Base-by-base conservation (phyloP, 2,888 invertebrate species). In the Luperina testacea region DNA sequence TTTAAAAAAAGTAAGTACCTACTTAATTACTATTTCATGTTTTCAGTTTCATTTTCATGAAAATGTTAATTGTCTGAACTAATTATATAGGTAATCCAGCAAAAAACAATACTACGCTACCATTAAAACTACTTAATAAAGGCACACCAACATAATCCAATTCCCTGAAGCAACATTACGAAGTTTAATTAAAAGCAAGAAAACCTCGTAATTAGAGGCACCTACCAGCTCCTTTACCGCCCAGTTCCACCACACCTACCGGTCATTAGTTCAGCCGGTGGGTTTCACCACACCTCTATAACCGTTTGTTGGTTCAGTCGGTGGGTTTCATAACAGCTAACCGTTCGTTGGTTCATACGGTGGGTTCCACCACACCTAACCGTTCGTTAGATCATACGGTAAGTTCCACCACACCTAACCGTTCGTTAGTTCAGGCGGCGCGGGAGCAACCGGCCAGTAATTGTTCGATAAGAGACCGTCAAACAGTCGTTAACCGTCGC, bases 121-220 rank as follows among this genome's bases (percentile, higher is more conserved):
- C 17, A 70, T 61, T 72, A 73, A 82, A 78, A 73, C 53, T 74
- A 59, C 72, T 13, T 72, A 53, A 72, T 53, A 70, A 38, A 82
- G 72, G 64, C 45, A 65, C 27, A 45, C 27, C 20, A 65, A 64
- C 74, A 68, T 59, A 78, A 67, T 72, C 53, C 15, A 72, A 70
- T 63, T 38, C 80, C 59, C 75, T 6, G 61, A 38, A 45, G 69
- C 48, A 72, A 75, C 59, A 80, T 76, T 68, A 59, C n/a, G 51
- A 63, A 78, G 51, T 72, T 82, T 84, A 85, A 84, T 82, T 85
- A 85, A 82, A 85, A 76, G 57, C 64, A 78, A 78, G 85, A 78
- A 82, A 85, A 81, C 48, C 61, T 82, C 32, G 48, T 78, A 78
- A 79, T 77, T 85, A 85, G 78, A 72, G 72, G 72, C 27, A 24